A percentile compares a stretch with the other conserved stretches of the same genome.
These are phyloP conservation scores for Ips typographus DNA, from an alignment of 1,140 invertebrate species.

Conservation along the genomic window DNA sequence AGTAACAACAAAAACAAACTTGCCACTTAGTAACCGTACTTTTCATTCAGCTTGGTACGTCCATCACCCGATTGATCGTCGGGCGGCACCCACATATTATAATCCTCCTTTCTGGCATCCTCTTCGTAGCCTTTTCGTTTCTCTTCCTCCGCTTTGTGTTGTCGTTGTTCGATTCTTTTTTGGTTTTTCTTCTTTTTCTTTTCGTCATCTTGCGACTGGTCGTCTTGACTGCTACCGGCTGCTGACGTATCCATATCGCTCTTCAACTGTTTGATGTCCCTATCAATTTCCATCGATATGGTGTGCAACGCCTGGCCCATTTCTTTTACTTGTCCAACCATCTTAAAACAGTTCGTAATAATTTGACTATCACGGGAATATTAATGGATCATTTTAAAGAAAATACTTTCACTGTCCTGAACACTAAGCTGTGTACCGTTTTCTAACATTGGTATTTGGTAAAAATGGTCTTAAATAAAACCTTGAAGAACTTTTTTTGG, in stretches of 20 bases:
- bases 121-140: slow-evolving; percentile 53
- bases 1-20: too few relatives aligned
- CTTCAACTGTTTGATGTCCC: slow-evolving; percentile 20
- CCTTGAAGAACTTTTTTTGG: too few relatives aligned
- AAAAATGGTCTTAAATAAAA: too few relatives aligned
- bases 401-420: too few relatives aligned
- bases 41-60: slow-evolving; percentile 76
- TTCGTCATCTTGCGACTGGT: slow-evolving; percentile 16
- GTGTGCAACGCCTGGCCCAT: slow-evolving; percentile 34
- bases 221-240: slow-evolving; percentile 17
- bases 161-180: slow-evolving; percentile 48
- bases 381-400: too few relatives aligned
- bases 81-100: slow-evolving; percentile 78
- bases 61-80: slow-evolving; percentile 76
- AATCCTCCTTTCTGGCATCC: slow-evolving; percentile 62
- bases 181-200: slow-evolving; percentile 44
- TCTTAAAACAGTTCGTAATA: background rate
- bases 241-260: slow-evolving; percentile 14
- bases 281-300: slow-evolving; percentile 34
- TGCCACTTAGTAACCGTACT: slow-evolving; percentile 45
- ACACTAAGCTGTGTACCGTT: too few relatives aligned
- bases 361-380: background rate
- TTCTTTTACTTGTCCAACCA: slow-evolving; percentile 29
- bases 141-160: slow-evolving; percentile 50
- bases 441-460: too few relatives aligned